Base-by-base conservation (phyloP, 2,888 invertebrate species). In the Pyrochroa serraticornis region DNA sequence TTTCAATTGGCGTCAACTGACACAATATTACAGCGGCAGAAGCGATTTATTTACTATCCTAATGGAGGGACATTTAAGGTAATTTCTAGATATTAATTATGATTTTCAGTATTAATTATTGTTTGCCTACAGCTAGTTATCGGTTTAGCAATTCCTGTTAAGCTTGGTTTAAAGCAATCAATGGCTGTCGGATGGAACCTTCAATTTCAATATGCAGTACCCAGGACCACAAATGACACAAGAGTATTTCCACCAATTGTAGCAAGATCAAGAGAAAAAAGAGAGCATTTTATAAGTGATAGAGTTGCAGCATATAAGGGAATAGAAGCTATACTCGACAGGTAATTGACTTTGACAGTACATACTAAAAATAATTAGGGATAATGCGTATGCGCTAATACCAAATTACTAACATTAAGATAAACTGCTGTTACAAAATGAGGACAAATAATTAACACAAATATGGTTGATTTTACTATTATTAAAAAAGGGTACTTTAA, bases 171-270 rank as follows among this genome's bases (percentile, higher is more conserved):
- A 0, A 84, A 83, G 41, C 79, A 85, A 50, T 82, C 79, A 50
- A 71, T 89, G 62, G 76, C 80, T 0, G 85, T 86, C 59, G 83
- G 82, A 0, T 82, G 82, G 47, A 88, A 88, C 74, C 82, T 88
- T 58, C 88, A 88, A 74, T 88, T 85, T 72, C 88, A 88, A 70
- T 88, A 86, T 70, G 48, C 62, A 1, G n/a, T 32, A 9, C 58
- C 66, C 0, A 63, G 68, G 14, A 71, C 77, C 5, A 66, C 66
- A 50, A 77, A 77, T 62, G 66, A 50, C 31, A 59, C 59, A 14
- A 30, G 36, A 44, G 67, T 58, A 30, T 77, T 71, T 63, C 79
- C 78, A 8, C 75, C 76, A 7, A 68, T 71, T 37, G 58, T 77
- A 46, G 56, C 67, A 46, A 62, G 66, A 47, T 66, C 65, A 5